Base-by-base conservation (phyloP, 2,797 vertebrate species). In the Novumbra hubbsi region DNA sequence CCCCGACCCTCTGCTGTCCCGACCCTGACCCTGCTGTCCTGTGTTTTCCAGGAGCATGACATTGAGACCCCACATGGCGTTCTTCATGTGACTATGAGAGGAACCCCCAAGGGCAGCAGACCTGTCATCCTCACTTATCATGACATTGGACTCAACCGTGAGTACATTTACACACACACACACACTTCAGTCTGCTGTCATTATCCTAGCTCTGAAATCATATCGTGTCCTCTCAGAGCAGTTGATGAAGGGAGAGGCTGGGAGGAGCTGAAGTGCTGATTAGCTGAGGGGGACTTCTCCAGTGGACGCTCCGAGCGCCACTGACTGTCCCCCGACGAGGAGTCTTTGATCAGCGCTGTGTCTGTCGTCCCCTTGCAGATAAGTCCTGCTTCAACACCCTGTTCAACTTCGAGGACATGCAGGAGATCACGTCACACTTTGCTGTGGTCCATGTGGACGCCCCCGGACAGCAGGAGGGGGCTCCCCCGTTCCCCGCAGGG, bases 391-490 rank as follows among this genome's bases (percentile, higher is more conserved):
- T 98, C 87, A 98, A 97, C 24, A 95, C 96, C 0, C 95, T 99
- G 86, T 99, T 98, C 85, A 98, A 98, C 93, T 98, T 95, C 0
- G 97, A 98, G 84, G 97, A 98, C 88, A 98, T 98, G 97, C 95
- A 96, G 75, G 96, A 98, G 81, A 96, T 98, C 86, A 98, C 96
- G 0, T 95, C 97, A 78, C 95, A 98, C 88, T 98, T 98, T 84
- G 95, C 96, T 1, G 96, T 98, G 68, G 95, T 96, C 79, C 96
- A 98, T 0, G 94, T 98, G 65, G 97, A 99, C 69, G 96, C 96
- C 73, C 96, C 97, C 1, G 96, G 97, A 77, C 96, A 98, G 80
- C 97, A 99, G 88, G 95, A 98, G 88, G 95, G 92, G 49, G 95
- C 96, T 0, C 93, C 97, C 1, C 84, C 94, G 1, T 98, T 97